Evolutionary conservation across 2,113 vertebrate species (phyloP).

Genomic region (Eira barbara): DNA sequence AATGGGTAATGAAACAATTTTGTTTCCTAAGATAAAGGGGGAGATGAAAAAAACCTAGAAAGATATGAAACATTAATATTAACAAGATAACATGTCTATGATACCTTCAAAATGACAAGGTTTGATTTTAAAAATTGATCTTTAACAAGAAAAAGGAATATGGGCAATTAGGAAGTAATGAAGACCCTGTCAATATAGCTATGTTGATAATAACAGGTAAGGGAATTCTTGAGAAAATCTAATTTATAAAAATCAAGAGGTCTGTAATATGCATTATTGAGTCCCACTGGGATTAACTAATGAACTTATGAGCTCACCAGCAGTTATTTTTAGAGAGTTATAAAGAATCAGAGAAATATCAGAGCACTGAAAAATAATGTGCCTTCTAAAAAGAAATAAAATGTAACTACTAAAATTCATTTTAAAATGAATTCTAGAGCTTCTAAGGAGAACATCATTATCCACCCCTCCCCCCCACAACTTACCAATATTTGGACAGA

Average conservation of each 20-base stretch:
- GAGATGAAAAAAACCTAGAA: background rate
- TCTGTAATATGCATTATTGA: conserved; percentile 74
- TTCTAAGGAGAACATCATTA: conserved; percentile 21
- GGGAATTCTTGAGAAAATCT: conserved; percentile 78
- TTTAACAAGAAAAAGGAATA: conserved; percentile 72
- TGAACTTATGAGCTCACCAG: conserved; percentile 78
- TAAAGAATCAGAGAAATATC: conserved; percentile 71
- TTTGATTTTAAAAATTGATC: conserved; percentile 63
- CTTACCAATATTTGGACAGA: background rate
- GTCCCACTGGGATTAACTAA: conserved; percentile 77
- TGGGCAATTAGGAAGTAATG: conserved; percentile 68
- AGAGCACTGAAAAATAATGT: conserved; percentile 63
- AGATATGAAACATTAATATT: conserved; percentile 49
- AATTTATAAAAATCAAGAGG: conserved; percentile 78
- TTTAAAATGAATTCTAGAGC: conserved; percentile 56
- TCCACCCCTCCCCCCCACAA: background rate
- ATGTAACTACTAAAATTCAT: conserved; percentile 34
- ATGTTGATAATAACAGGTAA: conserved; percentile 75
- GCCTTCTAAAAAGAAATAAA: conserved; percentile 67
- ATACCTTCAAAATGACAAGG: conserved; percentile 58
- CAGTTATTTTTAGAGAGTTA: conserved; percentile 83
- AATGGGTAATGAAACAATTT: conserved; percentile 51
- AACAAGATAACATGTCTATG: conserved; percentile 51
- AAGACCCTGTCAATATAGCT: conserved; percentile 70
- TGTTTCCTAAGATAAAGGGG: background rate